Evolutionary conservation across 2,797 vertebrate species (phyloP).

Genomic region (Schizopygopsis pylzovi): DNA sequence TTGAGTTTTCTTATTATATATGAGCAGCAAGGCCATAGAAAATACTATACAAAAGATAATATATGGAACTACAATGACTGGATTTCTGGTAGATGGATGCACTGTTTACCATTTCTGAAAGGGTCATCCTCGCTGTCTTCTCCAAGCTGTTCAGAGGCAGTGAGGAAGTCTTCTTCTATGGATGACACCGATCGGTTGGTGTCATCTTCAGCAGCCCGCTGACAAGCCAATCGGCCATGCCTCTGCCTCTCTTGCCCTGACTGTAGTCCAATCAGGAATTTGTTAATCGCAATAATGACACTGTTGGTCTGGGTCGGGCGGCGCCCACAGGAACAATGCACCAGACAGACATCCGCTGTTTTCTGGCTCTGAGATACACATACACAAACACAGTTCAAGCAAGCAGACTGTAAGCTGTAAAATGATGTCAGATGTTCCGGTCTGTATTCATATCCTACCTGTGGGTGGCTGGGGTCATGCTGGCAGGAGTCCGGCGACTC

Average conservation of each 20-base stretch:
- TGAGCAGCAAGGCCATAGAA: neutral
- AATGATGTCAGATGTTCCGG: slow-evolving; percentile 11
- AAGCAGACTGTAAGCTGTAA: neutral
- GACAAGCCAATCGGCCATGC: slow-evolving; percentile 69
- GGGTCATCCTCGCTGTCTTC: slow-evolving; percentile 92
- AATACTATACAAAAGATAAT: neutral
- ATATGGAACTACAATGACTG: neutral
- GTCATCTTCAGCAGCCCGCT: slow-evolving; percentile 87
- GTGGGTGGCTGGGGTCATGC: slow-evolving; percentile 77
- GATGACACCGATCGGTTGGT: slow-evolving; percentile 96
- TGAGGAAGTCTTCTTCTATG: slow-evolving; percentile 97
- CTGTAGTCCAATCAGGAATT: slow-evolving; percentile 93
- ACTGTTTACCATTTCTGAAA: slow-evolving; percentile 83
- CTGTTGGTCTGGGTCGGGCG: slow-evolving; percentile 76
- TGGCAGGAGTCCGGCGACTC: slow-evolving; percentile 81
- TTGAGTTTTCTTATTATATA: slow-evolving; percentile 19
- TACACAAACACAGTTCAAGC: slow-evolving; percentile 6
- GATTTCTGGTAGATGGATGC: neutral
- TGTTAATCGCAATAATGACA: slow-evolving; percentile 95
- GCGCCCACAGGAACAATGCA: slow-evolving; percentile 84
- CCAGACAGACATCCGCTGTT: slow-evolving; percentile 88
- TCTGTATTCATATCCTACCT: slow-evolving; percentile 78
- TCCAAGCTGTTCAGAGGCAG: slow-evolving; percentile 92
- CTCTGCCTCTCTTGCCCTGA: slow-evolving; percentile 87
- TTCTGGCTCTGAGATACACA: slow-evolving; percentile 76